These are phyloP conservation scores for Acrocephalus arundinaceus DNA, from an alignment of 2,113 vertebrate genomes.

Conservation along the genomic window DNA sequence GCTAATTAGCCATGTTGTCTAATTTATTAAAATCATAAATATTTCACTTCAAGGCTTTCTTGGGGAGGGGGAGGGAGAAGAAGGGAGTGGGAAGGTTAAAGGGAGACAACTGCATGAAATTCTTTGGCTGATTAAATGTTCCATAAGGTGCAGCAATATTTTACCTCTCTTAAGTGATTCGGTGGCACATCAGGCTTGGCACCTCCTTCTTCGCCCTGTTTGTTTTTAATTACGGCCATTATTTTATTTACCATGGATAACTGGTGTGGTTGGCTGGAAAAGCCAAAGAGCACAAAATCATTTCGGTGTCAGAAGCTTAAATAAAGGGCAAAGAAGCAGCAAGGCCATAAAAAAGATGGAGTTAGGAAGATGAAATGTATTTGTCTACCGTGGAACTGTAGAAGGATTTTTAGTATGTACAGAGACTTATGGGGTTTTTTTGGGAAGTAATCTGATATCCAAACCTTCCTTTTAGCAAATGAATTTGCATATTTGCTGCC, in stretches of 20 bases:
- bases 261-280: not conserved
- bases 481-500: not conserved
- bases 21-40: slow-evolving; percentile 79
- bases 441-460: not conserved
- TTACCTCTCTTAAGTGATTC: slow-evolving; percentile 42
- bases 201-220: slow-evolving; percentile 39
- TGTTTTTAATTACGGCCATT: slow-evolving; percentile 59
- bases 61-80: not conserved
- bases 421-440: not conserved
- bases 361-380: not conserved
- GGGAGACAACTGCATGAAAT: slow-evolving; percentile 63
- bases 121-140: slow-evolving; percentile 64
- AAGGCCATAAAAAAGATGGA: not conserved
- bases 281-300: not conserved
- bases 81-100: slow-evolving; percentile 35
- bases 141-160: slow-evolving; percentile 31
- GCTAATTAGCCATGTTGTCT: slow-evolving; percentile 68
- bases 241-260: slow-evolving; percentile 16
- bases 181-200: not conserved
- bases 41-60: slow-evolving; percentile 36
- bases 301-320: not conserved
- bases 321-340: not conserved
- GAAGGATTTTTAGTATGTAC: not conserved
- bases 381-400: not conserved
- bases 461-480: not conserved